Evolutionary conservation across 2,888 invertebrate genomes (phyloP).

Genomic region (Carcina quercana): DNA sequence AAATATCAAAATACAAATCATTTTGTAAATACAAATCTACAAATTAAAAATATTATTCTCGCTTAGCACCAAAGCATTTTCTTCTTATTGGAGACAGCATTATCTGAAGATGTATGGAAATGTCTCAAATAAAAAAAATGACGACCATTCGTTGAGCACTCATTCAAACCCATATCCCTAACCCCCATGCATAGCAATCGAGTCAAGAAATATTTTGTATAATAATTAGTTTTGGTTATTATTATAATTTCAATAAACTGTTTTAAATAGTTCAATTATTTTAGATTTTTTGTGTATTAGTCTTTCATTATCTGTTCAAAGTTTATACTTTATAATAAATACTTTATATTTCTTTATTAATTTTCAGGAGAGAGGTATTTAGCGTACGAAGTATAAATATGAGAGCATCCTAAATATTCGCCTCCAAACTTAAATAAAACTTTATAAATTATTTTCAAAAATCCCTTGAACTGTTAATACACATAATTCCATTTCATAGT

Average conservation of each 20-base stretch:
- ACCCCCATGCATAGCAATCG: slow-evolving; percentile 56
- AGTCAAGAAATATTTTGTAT: slow-evolving; percentile 43
- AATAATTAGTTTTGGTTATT: not conserved
- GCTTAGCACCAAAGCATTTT: slow-evolving; percentile 44
- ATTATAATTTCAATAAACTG: not conserved
- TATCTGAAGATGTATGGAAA: not conserved
- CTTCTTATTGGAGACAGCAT: not conserved
- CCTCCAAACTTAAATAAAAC: no score
- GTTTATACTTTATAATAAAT: no score
- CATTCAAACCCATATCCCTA: slow-evolving; percentile 38
- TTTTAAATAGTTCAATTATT: no score
- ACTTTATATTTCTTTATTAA: no score
- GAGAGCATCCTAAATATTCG: no score
- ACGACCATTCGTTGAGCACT: slow-evolving; percentile 45
- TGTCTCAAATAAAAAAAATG: slow-evolving; percentile 15
- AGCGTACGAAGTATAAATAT: no score
- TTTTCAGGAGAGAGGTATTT: no score
- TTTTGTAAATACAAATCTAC: slow-evolving; percentile 43
- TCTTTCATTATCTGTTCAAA: no score
- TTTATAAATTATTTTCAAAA: no score
- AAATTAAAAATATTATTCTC: slow-evolving; percentile 32
- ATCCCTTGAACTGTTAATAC: no score
- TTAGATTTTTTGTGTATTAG: no score
- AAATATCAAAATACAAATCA: slow-evolving; percentile 40
- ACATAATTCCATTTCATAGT: no score